These are phyloP conservation scores for Cremastinae sp. DNA, from an alignment of 2,888 invertebrate genomes.

Conservation along the genomic window DNA sequence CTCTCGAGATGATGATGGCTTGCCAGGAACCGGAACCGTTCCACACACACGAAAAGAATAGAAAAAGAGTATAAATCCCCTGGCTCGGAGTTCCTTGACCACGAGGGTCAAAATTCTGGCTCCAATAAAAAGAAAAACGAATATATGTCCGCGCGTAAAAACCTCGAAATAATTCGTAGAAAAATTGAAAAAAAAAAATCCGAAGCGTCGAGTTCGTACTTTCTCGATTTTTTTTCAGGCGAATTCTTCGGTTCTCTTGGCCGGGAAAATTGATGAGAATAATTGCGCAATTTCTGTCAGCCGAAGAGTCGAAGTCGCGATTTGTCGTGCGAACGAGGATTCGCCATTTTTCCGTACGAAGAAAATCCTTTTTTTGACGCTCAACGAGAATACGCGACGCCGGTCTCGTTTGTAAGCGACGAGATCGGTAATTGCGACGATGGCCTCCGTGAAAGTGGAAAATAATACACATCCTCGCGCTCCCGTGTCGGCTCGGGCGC, in stretches of 20 bases:
- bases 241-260: too few relatives aligned
- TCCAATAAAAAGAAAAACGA: too few relatives aligned
- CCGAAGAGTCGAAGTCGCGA: too few relatives aligned
- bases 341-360: background rate
- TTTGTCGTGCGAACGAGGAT: too few relatives aligned
- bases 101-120: too few relatives aligned
- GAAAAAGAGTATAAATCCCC: background rate
- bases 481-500: constrained; percentile 26
- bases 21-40: constrained; percentile 41
- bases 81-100: background rate
- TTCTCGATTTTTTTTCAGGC: too few relatives aligned
- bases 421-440: constrained; percentile 53
- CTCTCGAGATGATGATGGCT: constrained; percentile 52
- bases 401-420: constrained; percentile 53
- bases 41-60: background rate
- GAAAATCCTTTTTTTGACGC: background rate
- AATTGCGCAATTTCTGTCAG: too few relatives aligned
- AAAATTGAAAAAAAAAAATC: too few relatives aligned
- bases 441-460: constrained; percentile 60
- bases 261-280: too few relatives aligned
- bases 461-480: constrained; percentile 49
- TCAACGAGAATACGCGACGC: constrained; percentile 1
- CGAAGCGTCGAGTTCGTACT: too few relatives aligned
- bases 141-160: too few relatives aligned
- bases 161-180: too few relatives aligned